These are phyloP conservation scores for Brachypteracias leptosomus DNA, from an alignment of 2,113 vertebrate species.

Conservation along the genomic window DNA sequence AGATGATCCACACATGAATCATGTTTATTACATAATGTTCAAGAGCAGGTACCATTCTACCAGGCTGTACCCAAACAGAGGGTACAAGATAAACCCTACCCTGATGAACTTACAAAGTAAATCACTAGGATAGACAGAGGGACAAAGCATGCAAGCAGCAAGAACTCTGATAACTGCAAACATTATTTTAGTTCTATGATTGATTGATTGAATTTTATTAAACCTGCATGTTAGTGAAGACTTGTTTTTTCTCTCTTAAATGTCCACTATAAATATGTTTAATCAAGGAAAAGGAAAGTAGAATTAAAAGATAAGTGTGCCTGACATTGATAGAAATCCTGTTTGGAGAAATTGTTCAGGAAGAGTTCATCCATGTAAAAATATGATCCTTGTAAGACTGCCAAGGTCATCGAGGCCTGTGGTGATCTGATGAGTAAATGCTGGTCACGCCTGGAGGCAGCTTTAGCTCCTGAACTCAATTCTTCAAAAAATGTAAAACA, in stretches of 20 bases:
- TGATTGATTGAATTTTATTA: background rate
- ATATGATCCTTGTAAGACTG: conserved; percentile 77
- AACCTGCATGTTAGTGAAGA: background rate
- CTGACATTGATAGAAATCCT: conserved; percentile 69
- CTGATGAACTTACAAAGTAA: background rate
- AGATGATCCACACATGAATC: background rate
- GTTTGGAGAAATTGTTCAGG: conserved; percentile 69
- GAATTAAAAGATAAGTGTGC: conserved; percentile 52
- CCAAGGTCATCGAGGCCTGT: conserved; percentile 77
- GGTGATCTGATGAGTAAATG: conserved; percentile 77
- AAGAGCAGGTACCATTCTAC: background rate
- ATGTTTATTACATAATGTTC: background rate
- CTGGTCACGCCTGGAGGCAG: conserved; percentile 64
- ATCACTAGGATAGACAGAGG: background rate
- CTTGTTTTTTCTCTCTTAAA: conserved; percentile 42
- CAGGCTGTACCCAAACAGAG: background rate
- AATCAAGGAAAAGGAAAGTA: conserved; percentile 40
- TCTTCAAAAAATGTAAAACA: conserved; percentile 60
- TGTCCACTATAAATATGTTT: conserved; percentile 58
- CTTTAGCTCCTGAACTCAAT: conserved; percentile 58
- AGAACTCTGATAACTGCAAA: background rate
- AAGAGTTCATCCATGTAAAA: conserved; percentile 76
- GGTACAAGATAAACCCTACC: background rate
- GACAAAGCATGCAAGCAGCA: background rate
- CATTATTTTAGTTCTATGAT: background rate